Percentiles rank a stretch among this genome's conserved stretches.
These are phyloP conservation scores for Ecdyonurus torrentis DNA, from an alignment of 2,888 invertebrate species.

Conservation along the genomic window DNA sequence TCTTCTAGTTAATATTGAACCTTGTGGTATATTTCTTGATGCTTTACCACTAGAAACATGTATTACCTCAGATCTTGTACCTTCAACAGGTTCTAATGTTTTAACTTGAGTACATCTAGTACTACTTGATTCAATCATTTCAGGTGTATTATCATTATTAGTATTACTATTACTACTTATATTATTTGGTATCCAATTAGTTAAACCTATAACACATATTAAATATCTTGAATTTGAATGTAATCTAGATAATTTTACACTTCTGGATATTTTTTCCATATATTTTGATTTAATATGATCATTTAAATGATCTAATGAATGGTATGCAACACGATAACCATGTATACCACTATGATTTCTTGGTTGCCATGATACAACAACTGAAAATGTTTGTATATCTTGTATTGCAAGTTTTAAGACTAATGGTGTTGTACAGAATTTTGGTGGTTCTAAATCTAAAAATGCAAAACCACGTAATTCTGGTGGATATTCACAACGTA, in stretches of 20 bases:
- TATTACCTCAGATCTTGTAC: constrained; percentile 3
- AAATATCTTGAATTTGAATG: constrained; percentile 65
- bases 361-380: constrained; percentile 78
- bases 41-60: constrained; percentile 25
- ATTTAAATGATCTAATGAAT: constrained; percentile 43
- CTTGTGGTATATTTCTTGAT: constrained; percentile 21
- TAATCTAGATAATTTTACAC: constrained; percentile 55
- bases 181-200: constrained; percentile 33
- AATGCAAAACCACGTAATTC: constrained; percentile 59
- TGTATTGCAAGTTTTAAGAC: constrained; percentile 71
- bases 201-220: constrained; percentile 75
- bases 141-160: background rate
- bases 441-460: constrained; percentile 59
- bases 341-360: constrained; percentile 54
- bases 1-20: constrained; percentile 61
- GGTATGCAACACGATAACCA: constrained; percentile 74
- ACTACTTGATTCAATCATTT: constrained; percentile 40
- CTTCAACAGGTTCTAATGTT: constrained; percentile 8
- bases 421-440: constrained; percentile 70
- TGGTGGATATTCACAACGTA: constrained; percentile 70
- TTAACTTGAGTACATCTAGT: constrained; percentile 57
- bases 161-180: background rate
- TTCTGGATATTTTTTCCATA: constrained; percentile 53
- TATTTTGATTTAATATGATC: constrained; percentile 60
- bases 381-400: constrained; percentile 74